Evolutionary conservation across 1,140 invertebrate genomes (phyloP).

Genomic region (Rhagoletis zephyria): DNA sequence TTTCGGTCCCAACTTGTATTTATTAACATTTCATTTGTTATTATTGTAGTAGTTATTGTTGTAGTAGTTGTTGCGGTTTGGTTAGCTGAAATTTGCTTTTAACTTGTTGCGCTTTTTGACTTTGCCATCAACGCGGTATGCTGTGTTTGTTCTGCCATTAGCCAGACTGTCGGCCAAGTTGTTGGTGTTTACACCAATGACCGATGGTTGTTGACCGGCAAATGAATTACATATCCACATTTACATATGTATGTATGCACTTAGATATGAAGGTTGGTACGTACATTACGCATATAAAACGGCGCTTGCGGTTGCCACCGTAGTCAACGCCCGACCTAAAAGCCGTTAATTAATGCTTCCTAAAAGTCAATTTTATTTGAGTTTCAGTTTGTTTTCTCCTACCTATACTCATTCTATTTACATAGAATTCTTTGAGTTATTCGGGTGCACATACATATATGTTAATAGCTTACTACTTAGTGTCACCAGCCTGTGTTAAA

Average conservation of each 20-base stretch:
- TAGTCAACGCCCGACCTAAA: constrained; percentile 17
- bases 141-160: background rate
- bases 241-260: background rate
- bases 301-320: background rate
- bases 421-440: too few species aligned
- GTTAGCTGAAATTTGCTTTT: constrained; percentile 21
- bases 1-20: background rate
- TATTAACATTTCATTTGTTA: background rate
- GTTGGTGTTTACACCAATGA: constrained; percentile 17
- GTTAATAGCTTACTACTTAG: background rate
- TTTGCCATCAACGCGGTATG: constrained; percentile 8
- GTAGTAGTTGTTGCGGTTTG: background rate
- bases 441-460: background rate
- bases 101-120: constrained; percentile 19
- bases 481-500: background rate
- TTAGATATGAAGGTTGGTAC: background rate
- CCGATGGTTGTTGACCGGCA: constrained; percentile 18
- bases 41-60: background rate
- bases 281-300: background rate
- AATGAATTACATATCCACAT: background rate
- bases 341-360: constrained; percentile 42
- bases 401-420: constrained; percentile 20
- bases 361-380: constrained; percentile 40
- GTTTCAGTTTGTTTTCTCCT: background rate
- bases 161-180: background rate